A percentile compares a stretch with the other conserved stretches of the same genome.
These are phyloP conservation scores for Yponomeuta malinellus DNA, from an alignment of 2,888 invertebrate species.

Conservation along the genomic window DNA sequence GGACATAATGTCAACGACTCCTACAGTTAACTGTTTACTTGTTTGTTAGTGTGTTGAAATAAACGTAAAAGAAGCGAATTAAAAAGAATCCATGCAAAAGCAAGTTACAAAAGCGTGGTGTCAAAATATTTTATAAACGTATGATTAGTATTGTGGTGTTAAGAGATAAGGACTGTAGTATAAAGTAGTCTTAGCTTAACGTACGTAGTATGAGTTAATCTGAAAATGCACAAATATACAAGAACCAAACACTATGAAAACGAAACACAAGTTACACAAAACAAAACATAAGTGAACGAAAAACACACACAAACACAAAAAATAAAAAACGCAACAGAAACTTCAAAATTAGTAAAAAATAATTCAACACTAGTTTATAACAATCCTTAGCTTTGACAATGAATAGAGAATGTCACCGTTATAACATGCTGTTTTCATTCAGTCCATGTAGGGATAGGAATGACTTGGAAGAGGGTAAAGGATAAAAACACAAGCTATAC, in stretches of 20 bases:
- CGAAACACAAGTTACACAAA: conserved; percentile 20
- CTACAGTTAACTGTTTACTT: conserved; percentile 18
- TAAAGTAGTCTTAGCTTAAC: neutral
- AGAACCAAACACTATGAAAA: conserved; percentile 17
- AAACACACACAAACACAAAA: conserved; percentile 17
- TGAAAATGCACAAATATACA: neutral
- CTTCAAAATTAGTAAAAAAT: neutral
- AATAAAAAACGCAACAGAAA: neutral
- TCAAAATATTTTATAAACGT: neutral
- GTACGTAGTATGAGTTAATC: too few relatives aligned
- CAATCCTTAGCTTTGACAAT: neutral
- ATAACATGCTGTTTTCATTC: too few relatives aligned
- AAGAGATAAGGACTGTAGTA: conserved; percentile 9
- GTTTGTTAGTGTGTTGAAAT: neutral
- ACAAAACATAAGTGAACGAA: neutral
- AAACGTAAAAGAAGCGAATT: conserved; percentile 5
- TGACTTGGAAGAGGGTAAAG: too few relatives aligned
- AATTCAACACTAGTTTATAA: neutral
- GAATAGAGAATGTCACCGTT: neutral
- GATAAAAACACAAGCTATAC: too few relatives aligned
- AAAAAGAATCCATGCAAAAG: conserved; percentile 18
- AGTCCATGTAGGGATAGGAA: too few relatives aligned
- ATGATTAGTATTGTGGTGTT: conserved; percentile 12
- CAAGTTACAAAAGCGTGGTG: conserved; percentile 13
- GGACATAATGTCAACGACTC: conserved; percentile 67